Percentiles rank a stretch among this genome's conserved stretches.
phyloP scores from a whole-genome alignment of 2,888 invertebrate species.

The Aphrophora alni region DNA sequence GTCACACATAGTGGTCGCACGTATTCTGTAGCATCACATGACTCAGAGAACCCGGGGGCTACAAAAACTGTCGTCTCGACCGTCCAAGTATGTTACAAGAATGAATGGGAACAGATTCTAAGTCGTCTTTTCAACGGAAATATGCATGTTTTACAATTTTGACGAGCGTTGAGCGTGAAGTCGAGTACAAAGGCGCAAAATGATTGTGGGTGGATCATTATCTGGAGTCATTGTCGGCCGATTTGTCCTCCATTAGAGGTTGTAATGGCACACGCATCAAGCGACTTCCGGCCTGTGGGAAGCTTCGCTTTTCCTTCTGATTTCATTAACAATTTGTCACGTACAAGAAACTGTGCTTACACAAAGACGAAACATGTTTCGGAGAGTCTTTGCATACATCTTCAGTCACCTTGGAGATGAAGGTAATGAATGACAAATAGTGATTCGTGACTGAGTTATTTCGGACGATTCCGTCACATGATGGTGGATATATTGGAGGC shows the following conservation, averaged over 20 bases:
- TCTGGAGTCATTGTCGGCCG: constrained; percentile 35
- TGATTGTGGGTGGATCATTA: constrained; percentile 37
- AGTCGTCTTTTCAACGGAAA: constrained; percentile 39
- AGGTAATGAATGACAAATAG: neutral
- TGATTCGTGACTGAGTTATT: neutral
- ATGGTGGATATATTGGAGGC: neutral
- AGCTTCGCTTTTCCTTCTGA: constrained; percentile 34
- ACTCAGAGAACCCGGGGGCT: neutral
- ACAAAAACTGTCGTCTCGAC: neutral
- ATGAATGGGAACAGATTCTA: constrained; percentile 24
- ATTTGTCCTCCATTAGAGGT: neutral
- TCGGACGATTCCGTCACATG: neutral
- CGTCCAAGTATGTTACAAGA: constrained; percentile 30
- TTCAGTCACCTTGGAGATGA: neutral
- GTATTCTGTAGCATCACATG: neutral
- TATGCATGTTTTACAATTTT: constrained; percentile 44
- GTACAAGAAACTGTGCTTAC: constrained; percentile 16
- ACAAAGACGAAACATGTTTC: neutral
- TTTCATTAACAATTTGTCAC: constrained; percentile 40
- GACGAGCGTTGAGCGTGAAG: constrained; percentile 39
- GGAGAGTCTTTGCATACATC: neutral
- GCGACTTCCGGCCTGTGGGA: constrained; percentile 38
- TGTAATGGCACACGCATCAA: constrained; percentile 12
- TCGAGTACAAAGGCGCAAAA: constrained; percentile 29
- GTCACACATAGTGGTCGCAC: neutral